Base-by-base conservation (phyloP, 2,797 vertebrate genomes). In the Peromyscus nudipes region DNA sequence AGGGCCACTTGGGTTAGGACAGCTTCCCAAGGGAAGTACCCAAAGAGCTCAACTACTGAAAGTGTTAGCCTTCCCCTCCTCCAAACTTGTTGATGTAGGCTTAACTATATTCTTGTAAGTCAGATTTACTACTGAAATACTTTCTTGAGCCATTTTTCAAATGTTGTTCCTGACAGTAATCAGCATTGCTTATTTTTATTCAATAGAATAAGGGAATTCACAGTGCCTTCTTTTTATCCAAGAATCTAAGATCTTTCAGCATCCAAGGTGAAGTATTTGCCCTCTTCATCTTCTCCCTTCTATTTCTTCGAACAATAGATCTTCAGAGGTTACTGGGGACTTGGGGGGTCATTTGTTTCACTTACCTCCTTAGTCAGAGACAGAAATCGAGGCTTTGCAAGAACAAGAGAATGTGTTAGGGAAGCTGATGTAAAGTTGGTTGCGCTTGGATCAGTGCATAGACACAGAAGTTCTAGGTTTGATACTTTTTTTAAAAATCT, bases 1-100 rank as follows among this genome's bases (percentile, higher is more conserved):
- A 99, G 98, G 99, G 99, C 98, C 99, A 99, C 99, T 99, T 99
- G 99, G 99, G 99, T 99, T 99, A 99, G 98, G 99, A 99, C 98
- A 99, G 99, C 98, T 99, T 99, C 99, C 99, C 99, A 97, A 99
- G 99, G 99, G 99, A 99, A 99, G 98, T 99, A 96, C 99, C 99
- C 98, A 99, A 99, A 99, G 99, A 99, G 92, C 99, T 99, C 95
- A 99, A 99, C 98, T 99, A 99, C 97, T 99, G 99, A 99, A 99
- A 94, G 99, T 99, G 99, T 98, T 99, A 99, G 99, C 99, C 99
- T 99, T 99, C 99, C 98, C 98, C 99, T 99, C 99, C 99, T 99
- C 98, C 98, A 99, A 98, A 99, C 99, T 98, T 98, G 99, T 99
- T 99, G 99, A 99, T 99, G 99, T 99, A 99, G 98, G 98, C 98